Percentiles rank a stretch among this genome's conserved stretches.
These are phyloP conservation scores for Saturnia pavonia DNA, from an alignment of 2,888 invertebrate genomes.

Conservation along the genomic window DNA sequence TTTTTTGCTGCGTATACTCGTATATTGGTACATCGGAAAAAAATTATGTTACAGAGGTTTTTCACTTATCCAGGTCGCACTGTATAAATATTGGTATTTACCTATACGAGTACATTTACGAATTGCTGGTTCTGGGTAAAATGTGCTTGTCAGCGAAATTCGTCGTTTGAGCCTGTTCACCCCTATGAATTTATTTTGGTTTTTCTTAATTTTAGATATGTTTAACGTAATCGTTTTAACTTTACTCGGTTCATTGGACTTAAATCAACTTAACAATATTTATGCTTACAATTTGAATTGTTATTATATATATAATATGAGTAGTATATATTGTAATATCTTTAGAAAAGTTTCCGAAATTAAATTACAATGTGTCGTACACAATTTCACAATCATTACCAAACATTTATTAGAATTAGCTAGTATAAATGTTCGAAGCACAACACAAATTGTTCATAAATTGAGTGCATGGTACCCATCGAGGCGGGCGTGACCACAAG, in stretches of 20 bases:
- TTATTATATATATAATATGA: neutral
- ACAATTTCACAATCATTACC: conserved; percentile 29
- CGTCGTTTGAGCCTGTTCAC: no score
- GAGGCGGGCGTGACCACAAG: conserved; percentile 36
- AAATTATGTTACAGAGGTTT: neutral
- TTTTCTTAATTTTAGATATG: no score
- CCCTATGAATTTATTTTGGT: no score
- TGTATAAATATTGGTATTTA: neutral
- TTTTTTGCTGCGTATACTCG: no score
- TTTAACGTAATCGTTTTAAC: no score
- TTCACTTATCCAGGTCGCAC: neutral
- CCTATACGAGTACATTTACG: neutral
- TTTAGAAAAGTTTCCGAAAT: neutral
- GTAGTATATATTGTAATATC: neutral
- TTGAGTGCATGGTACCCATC: conserved; percentile 48
- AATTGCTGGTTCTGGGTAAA: neutral
- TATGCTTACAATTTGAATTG: neutral
- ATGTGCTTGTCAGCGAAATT: no score
- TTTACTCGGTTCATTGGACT: no score
- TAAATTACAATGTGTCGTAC: conserved; percentile 12
- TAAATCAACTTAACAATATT: neutral
- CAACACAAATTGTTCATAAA: conserved; percentile 49
- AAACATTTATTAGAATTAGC: conserved; percentile 47
- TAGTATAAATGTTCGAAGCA: conserved; percentile 34
- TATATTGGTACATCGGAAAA: no score